Percentiles rank a stretch among this genome's conserved stretches.
Conservation (phyloP, 2,888 invertebrate species). For the Rhagium mordax region DNA sequence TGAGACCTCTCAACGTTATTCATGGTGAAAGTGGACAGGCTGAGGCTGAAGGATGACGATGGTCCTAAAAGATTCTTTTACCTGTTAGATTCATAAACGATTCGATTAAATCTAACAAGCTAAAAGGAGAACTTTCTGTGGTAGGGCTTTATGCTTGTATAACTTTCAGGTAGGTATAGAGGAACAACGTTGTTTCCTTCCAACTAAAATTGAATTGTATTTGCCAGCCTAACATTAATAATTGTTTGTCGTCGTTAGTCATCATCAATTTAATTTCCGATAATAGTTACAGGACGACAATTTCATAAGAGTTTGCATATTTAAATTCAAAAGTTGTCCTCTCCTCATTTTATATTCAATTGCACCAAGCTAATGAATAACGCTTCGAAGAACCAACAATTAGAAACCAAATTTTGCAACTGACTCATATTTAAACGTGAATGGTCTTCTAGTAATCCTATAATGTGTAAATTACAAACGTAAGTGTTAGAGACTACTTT, state of each 20-base stretch:
- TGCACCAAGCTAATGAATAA: slow-evolving; percentile 9
- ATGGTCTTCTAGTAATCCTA: not conserved
- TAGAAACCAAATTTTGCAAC: not conserved
- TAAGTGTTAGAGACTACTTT: too few relatives aligned
- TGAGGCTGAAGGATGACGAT: not conserved
- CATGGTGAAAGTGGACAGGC: not conserved
- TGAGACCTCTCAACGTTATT: not conserved
- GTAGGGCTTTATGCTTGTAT: too few relatives aligned
- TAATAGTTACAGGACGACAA: too few relatives aligned
- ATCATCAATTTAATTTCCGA: too few relatives aligned
- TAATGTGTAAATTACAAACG: not conserved
- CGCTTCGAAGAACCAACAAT: slow-evolving; percentile 6
- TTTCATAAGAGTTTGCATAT: too few relatives aligned
- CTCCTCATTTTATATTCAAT: slow-evolving; percentile 1
- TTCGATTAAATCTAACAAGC: not conserved
- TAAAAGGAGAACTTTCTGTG: too few relatives aligned
- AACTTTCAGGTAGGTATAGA: too few relatives aligned
- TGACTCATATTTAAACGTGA: slow-evolving; percentile 13
- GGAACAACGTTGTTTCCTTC: too few relatives aligned
- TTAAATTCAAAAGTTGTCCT: not conserved
- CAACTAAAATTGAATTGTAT: too few relatives aligned
- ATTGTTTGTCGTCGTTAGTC: too few relatives aligned
- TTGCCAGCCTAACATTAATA: too few relatives aligned
- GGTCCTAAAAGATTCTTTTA: not conserved
- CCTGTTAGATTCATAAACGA: not conserved